These are phyloP conservation scores for Allophyes oxyacanthae DNA, from an alignment of 2,888 invertebrate genomes.

Conservation along the genomic window DNA sequence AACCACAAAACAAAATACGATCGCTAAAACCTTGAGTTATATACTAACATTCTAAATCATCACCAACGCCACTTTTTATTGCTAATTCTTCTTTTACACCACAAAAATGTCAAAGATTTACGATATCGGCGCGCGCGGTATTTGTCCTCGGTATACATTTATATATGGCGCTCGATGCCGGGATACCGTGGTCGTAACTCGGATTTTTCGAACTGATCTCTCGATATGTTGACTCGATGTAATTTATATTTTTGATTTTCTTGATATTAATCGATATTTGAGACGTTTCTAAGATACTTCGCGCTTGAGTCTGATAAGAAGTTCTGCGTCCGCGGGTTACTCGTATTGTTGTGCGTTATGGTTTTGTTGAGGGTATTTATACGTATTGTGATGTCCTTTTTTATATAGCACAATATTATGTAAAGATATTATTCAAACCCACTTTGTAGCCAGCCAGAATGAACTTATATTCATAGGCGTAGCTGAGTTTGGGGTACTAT, in stretches of 20 bases:
- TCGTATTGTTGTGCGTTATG: constrained; percentile 31
- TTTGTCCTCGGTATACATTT: constrained; percentile 54
- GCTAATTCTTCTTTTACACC: constrained; percentile 66
- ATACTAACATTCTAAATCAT: constrained; percentile 47
- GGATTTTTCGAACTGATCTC: constrained; percentile 74
- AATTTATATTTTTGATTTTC: constrained; percentile 74
- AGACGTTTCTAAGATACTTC: constrained; percentile 65
- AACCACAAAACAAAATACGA: constrained; percentile 15
- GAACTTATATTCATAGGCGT: too few relatives aligned
- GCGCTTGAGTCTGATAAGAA: constrained; percentile 34
- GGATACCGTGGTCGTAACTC: constrained; percentile 57
- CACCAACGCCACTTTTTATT: constrained; percentile 57
- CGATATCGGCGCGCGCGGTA: constrained; percentile 67
- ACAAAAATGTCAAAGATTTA: constrained; percentile 77
- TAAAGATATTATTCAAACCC: too few relatives aligned
- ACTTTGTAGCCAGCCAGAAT: too few relatives aligned
- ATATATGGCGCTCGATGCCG: constrained; percentile 60
- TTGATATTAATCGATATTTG: constrained; percentile 76
- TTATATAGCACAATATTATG: too few relatives aligned
- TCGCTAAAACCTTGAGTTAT: constrained; percentile 16
- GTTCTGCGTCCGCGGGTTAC: constrained; percentile 41
- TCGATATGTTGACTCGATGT: constrained; percentile 66
- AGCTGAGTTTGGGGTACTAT: too few relatives aligned
- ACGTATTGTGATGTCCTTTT: not conserved
- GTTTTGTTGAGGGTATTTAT: constrained; percentile 1